Conservation (phyloP, 1,140 invertebrate genomes). For the Diprion similis region DNA sequence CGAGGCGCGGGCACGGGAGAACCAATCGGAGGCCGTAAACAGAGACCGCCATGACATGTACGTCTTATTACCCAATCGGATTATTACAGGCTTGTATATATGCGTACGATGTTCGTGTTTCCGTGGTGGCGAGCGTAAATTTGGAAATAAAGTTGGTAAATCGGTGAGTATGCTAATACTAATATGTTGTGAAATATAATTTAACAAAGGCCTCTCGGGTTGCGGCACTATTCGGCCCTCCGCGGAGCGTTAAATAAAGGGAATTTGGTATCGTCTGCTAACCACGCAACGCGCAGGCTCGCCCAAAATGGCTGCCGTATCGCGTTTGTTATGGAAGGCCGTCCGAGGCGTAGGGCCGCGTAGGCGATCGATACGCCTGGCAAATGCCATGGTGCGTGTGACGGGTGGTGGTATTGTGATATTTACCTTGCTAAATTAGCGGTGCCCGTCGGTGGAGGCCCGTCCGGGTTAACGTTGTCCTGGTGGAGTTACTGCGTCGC, state of each 20-base stretch:
- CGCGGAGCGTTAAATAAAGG: conserved; percentile 28
- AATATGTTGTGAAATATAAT: conserved; percentile 9
- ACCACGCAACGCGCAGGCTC: conserved; percentile 63
- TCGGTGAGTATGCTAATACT: conserved; percentile 36
- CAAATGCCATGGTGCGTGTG: conserved; percentile 46
- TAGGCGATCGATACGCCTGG: conserved; percentile 49
- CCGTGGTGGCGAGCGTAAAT: conserved; percentile 33
- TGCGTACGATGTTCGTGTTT: conserved; percentile 49
- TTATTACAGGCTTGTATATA: conserved; percentile 49
- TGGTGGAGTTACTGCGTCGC: conserved; percentile 13
- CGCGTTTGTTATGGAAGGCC: conserved; percentile 37
- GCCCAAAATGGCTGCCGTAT: conserved; percentile 55
- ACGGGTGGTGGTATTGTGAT: conserved; percentile 32
- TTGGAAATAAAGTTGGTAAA: conserved; percentile 32
- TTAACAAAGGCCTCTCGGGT: not conserved
- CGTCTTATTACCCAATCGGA: conserved; percentile 37
- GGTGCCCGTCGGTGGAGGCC: conserved; percentile 21
- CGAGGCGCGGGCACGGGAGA: conserved; percentile 38
- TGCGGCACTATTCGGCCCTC: not conserved
- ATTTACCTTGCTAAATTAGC: not conserved
- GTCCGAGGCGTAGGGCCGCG: conserved; percentile 44
- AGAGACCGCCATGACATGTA: conserved; percentile 44
- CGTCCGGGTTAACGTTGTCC: conserved; percentile 29
- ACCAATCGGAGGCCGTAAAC: conserved; percentile 33
- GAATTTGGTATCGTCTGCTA: conserved; percentile 59